These are phyloP conservation scores for Cheirogaleus medius DNA, from an alignment of 2,113 vertebrate genomes.

Conservation along the genomic window DNA sequence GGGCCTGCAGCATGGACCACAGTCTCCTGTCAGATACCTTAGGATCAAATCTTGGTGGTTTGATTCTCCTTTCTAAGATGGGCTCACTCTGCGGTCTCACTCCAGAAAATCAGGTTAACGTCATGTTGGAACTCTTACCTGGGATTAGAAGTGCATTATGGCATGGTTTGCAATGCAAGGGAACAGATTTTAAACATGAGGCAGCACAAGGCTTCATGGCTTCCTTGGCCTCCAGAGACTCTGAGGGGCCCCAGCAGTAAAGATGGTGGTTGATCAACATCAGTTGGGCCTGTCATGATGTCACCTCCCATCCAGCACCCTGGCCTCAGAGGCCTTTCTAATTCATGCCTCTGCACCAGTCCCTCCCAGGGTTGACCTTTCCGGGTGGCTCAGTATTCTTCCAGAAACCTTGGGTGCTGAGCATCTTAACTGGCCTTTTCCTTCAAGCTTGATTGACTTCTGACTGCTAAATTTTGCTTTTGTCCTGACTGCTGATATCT, in stretches of 20 bases:
- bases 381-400: neutral
- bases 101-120: neutral
- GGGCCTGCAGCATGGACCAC: too few relatives aligned
- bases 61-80: neutral
- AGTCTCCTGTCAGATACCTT: neutral
- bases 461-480: neutral
- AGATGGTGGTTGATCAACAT: neutral
- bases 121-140: neutral
- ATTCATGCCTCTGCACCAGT: neutral
- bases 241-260: neutral
- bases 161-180: neutral
- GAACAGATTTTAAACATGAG: neutral
- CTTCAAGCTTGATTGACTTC: neutral
- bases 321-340: neutral
- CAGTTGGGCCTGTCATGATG: neutral
- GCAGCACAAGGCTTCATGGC: neutral
- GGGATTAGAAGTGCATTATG: neutral
- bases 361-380: neutral
- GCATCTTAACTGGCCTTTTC: neutral
- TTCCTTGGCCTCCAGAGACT: neutral
- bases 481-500: neutral
- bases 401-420: neutral
- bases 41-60: neutral
- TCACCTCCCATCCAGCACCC: neutral
- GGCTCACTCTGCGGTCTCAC: neutral